Conservation (phyloP, 2,797 vertebrate genomes). For the Dromococcyx pavoninus region DNA sequence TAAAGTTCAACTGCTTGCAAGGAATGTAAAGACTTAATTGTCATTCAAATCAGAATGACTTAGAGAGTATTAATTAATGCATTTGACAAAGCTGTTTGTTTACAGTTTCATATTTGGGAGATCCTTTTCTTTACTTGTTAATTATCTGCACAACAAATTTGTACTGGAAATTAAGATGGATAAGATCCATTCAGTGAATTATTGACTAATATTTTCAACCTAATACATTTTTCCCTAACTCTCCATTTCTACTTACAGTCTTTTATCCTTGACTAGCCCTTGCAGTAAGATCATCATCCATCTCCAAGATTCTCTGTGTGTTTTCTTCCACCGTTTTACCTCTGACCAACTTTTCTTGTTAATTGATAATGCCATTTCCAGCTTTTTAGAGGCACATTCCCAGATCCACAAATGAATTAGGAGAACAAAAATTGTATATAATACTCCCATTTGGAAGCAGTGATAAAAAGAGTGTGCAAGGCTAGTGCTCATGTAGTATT, state of each 20-base stretch:
- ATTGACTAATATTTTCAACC: background rate
- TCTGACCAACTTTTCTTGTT: background rate
- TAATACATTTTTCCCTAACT: background rate
- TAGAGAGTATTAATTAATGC: background rate
- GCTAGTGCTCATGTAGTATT: background rate
- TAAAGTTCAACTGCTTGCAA: background rate
- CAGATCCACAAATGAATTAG: background rate
- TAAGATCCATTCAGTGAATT: background rate
- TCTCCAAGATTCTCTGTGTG: background rate
- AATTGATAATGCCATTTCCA: background rate
- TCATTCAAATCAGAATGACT: background rate
- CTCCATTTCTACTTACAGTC: background rate
- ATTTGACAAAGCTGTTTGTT: background rate
- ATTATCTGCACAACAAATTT: background rate
- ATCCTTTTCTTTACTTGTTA: background rate
- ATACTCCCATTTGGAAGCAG: background rate
- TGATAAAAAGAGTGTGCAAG: background rate
- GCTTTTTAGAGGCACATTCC: background rate
- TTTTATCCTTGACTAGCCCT: background rate
- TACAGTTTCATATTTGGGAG: background rate
- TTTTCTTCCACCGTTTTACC: background rate
- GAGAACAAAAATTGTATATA: background rate
- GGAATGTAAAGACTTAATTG: background rate
- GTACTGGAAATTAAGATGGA: background rate
- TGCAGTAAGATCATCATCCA: background rate